Conservation (phyloP, 2,888 invertebrate species). For the Papilio gigon region DNA sequence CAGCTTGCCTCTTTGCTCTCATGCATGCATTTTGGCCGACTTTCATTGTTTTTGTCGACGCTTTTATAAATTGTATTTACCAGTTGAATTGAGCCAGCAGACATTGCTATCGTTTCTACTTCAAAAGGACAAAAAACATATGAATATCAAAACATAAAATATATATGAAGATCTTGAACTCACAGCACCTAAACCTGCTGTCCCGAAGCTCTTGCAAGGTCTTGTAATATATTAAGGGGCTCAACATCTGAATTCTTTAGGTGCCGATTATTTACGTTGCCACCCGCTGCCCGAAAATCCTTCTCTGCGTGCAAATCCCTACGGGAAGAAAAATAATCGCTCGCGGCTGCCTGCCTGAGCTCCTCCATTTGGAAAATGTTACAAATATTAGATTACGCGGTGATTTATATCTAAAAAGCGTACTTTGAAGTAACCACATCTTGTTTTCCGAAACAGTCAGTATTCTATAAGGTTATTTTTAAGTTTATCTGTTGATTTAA, state of each 20-base stretch:
- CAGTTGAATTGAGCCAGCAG: too few species aligned
- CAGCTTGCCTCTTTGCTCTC: too few species aligned
- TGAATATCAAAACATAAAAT: too few species aligned
- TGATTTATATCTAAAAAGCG: conserved; percentile 69
- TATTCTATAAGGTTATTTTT: not conserved
- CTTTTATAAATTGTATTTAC: too few species aligned
- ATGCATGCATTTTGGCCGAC: too few species aligned
- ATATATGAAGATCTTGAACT: not conserved
- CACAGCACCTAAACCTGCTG: not conserved
- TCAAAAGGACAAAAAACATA: too few species aligned
- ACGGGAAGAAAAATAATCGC: conserved; percentile 68
- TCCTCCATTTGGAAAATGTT: conserved; percentile 76
- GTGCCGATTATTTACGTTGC: conserved; percentile 77
- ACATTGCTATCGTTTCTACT: too few species aligned
- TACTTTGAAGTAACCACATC: conserved; percentile 16
- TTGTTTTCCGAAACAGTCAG: not conserved
- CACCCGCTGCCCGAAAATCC: conserved; percentile 55
- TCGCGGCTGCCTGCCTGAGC: conserved; percentile 74
- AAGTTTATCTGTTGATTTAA: not conserved
- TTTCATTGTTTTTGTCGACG: too few species aligned
- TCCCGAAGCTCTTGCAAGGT: conserved; percentile 16
- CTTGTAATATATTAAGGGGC: conserved; percentile 41
- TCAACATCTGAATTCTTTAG: conserved; percentile 69
- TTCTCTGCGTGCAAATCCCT: conserved; percentile 36
- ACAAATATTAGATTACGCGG: conserved; percentile 68